Evolutionary conservation across 2,888 invertebrate species (phyloP), one percentile per base, ranked within the genome.

Genomic region (Pristionchus exspectatus): DNA sequence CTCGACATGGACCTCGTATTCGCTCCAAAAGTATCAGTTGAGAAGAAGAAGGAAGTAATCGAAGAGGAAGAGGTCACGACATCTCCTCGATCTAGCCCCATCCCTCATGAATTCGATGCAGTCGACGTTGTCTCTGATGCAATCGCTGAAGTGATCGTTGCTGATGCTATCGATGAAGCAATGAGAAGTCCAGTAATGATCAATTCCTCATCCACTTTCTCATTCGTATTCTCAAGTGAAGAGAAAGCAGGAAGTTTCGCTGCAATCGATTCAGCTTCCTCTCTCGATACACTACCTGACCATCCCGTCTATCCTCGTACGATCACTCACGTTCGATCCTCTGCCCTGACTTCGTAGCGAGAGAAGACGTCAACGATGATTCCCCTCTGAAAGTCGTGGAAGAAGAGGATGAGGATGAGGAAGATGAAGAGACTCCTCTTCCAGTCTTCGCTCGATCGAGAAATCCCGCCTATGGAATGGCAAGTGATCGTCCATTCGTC

Each of bases 261-360:
- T 27, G 81, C 50, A 14, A 81, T 81, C 27, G 81, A 81, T 16
- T 81, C 81, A 3, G 81, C 81, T 54, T 27, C 81, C 14, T 81
- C 81, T 7, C 81, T 81, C n/a, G 81, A 81, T 54, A 16, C 44
- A 27, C 1, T 50, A 1, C 14, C n/a, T 0, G 84, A 85, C 12
- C 84, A 85, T 24, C 30, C 59, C 12, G 33, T 50, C 24, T 85
- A 85, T 21, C 84, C 84, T 2, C 10, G 27, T 16, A 85, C 59
- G 4, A 85, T 85, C 84, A 85, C 84, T 24, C 84, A 85, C 81
- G 27, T 81, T 10, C 81, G 81, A 24, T 81, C 81, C 12, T 81
- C 81, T 1, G 81, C 81, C 4, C 81, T 10, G 81, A 54, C 10
- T 54, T 81, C 54, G 12, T 27, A 0, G 24, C 54, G 12, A n/a